phyloP scores from a whole-genome alignment of 1,140 invertebrate species.

The Hesperophylax magnus region DNA sequence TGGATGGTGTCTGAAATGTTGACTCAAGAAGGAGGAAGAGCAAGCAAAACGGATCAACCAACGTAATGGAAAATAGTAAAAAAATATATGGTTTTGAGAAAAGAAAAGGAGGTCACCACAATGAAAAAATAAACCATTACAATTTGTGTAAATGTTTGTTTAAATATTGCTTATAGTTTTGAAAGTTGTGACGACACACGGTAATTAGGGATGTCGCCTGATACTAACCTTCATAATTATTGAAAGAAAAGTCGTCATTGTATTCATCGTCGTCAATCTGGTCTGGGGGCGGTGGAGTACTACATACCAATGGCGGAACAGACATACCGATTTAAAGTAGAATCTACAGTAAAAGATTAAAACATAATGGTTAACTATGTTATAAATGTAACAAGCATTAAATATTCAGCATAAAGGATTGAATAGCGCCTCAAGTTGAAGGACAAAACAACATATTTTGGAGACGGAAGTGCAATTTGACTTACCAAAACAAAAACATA shows the following conservation, averaged over 20 bases:
- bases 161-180: no score
- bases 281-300: slow-evolving; percentile 68
- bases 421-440: slow-evolving; percentile 9
- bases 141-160: no score
- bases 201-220: no score
- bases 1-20: no score
- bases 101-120: no score
- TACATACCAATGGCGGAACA: slow-evolving; percentile 70
- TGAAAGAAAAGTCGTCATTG: slow-evolving; percentile 66
- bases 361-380: no score
- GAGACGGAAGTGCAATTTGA: background rate
- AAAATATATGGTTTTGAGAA: no score
- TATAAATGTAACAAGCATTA: background rate
- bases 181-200: no score
- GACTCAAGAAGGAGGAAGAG: no score
- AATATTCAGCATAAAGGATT: slow-evolving; percentile 14
- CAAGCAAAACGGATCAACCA: no score
- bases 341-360: background rate
- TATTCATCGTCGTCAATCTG: slow-evolving; percentile 68
- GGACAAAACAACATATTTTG: slow-evolving; percentile 38
- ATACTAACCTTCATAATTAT: slow-evolving; percentile 62
- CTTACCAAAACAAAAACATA: slow-evolving; percentile 34
- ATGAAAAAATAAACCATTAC: no score
- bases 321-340: slow-evolving; percentile 61
- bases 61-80: no score